phyloP scores from a whole-genome alignment of 1,140 invertebrate species.

The Helicorthomorpha holstii region DNA sequence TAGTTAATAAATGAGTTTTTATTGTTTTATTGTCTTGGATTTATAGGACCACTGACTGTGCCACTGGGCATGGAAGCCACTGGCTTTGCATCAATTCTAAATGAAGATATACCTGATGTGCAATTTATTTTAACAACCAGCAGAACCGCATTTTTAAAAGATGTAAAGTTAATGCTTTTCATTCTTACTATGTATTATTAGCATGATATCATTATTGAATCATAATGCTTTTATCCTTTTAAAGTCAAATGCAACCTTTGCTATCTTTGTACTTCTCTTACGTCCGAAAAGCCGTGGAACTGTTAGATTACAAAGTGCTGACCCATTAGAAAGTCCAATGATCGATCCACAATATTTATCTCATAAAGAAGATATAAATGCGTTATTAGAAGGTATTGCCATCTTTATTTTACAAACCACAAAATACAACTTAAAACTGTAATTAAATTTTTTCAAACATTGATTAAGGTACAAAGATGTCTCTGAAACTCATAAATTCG shows the following conservation, averaged over 20 bases:
- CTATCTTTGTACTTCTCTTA: neutral
- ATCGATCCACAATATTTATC: slow-evolving; percentile 19
- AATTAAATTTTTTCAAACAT: no score
- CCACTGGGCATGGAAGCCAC: no score
- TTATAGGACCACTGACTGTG: neutral
- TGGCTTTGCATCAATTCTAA: no score
- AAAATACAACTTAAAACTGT: no score
- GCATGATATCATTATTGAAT: neutral
- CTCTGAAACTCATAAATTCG: slow-evolving; percentile 55
- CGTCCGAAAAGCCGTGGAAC: slow-evolving; percentile 16
- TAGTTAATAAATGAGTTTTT: no score
- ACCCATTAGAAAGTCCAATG: slow-evolving; percentile 14
- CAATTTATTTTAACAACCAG: neutral
- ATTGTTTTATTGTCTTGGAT: neutral
- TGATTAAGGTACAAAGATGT: no score
- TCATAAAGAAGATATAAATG: slow-evolving; percentile 22
- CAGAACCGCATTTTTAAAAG: neutral
- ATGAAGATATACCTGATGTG: neutral
- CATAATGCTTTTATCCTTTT: neutral
- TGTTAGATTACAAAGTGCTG: slow-evolving; percentile 11
- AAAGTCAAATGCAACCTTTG: neutral
- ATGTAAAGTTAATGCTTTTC: no score
- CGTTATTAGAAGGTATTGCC: slow-evolving; percentile 43
- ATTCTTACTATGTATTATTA: neutral
- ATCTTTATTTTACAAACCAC: no score